Conservation (phyloP, 1,140 invertebrate species). For the Neodiprion lecontei region DNA sequence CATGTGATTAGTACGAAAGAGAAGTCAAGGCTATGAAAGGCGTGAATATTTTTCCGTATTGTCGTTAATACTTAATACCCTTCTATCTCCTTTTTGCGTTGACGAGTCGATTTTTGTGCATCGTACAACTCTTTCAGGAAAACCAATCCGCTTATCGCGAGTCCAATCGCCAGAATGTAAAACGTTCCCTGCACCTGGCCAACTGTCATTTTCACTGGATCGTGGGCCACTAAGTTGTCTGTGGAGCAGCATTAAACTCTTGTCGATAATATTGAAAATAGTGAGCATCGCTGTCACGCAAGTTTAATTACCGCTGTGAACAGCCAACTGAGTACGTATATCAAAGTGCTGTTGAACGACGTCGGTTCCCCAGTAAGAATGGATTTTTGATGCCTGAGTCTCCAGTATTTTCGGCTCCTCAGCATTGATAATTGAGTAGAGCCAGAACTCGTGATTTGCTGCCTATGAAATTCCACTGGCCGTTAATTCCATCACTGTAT, state of each 20-base stretch:
- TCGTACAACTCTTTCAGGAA: conserved; percentile 11
- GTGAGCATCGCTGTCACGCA: neutral
- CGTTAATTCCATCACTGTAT: conserved; percentile 61
- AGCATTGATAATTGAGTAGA: conserved; percentile 60
- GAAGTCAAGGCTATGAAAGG: neutral
- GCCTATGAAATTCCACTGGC: conserved; percentile 62
- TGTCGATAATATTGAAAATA: neutral
- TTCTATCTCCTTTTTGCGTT: neutral
- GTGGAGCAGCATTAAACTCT: neutral
- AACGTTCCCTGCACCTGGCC: conserved; percentile 13
- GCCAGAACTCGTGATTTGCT: conserved; percentile 66
- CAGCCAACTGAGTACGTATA: conserved; percentile 7
- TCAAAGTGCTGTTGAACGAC: conserved; percentile 25
- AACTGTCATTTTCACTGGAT: conserved; percentile 13
- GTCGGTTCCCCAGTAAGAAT: conserved; percentile 43
- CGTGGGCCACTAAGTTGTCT: neutral
- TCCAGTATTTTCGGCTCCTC: conserved; percentile 52
- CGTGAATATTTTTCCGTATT: neutral
- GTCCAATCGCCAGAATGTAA: conserved; percentile 7
- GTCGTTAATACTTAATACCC: no score
- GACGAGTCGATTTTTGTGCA: neutral
- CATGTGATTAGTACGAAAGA: neutral
- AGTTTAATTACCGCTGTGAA: neutral
- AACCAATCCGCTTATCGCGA: neutral
- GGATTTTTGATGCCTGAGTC: conserved; percentile 44